These are phyloP conservation scores for Euwallacea similis DNA, from an alignment of 1,140 invertebrate species.

Conservation along the genomic window DNA sequence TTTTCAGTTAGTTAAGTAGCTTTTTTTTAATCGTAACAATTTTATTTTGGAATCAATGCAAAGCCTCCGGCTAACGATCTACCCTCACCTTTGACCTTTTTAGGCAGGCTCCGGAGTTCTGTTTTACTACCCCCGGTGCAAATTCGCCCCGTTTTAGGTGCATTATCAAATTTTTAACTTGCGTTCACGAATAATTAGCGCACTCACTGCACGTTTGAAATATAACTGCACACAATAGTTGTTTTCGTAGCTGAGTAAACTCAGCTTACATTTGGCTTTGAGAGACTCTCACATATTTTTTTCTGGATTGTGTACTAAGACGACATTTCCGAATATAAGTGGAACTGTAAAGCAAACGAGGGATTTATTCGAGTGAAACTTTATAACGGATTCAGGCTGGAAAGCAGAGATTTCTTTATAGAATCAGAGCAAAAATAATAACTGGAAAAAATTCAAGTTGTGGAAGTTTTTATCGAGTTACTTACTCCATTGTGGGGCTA, in stretches of 20 bases:
- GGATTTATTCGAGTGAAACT: too few relatives aligned
- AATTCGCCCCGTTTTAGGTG: neutral
- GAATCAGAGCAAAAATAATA: too few relatives aligned
- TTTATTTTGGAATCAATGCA: constrained; percentile 3
- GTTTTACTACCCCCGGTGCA: neutral
- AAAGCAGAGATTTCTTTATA: too few relatives aligned
- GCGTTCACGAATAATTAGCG: neutral
- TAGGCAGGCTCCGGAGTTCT: neutral
- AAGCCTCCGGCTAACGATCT: neutral
- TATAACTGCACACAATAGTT: neutral
- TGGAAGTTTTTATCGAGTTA: too few relatives aligned
- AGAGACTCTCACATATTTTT: neutral
- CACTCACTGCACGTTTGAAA: neutral
- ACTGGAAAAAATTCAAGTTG: too few relatives aligned
- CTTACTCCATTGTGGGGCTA: too few relatives aligned
- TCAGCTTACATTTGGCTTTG: neutral
- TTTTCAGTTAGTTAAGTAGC: too few relatives aligned
- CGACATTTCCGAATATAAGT: too few relatives aligned
- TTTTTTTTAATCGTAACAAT: neutral
- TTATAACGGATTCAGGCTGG: too few relatives aligned
- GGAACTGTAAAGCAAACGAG: too few relatives aligned
- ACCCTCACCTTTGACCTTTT: constrained; percentile 3
- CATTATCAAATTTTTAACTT: neutral
- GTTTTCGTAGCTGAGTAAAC: neutral
- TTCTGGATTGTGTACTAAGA: neutral